Conservation (phyloP, 2,113 vertebrate species). For the Progne subis region DNA sequence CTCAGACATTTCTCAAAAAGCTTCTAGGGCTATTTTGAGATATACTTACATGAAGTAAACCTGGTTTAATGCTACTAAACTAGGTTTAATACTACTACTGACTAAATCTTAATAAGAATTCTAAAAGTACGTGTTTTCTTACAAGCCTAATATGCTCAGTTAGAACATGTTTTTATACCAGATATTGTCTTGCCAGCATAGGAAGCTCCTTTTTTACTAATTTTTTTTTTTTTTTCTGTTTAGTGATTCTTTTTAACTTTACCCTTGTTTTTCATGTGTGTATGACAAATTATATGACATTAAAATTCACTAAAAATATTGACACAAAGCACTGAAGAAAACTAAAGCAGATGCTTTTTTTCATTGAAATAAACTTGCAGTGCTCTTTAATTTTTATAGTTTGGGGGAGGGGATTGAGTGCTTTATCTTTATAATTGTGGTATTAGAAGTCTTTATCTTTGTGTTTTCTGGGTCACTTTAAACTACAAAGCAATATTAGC, state of each 20-base stretch:
- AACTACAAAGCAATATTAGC: not conserved
- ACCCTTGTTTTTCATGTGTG: not conserved
- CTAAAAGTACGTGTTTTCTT: not conserved
- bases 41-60: not conserved
- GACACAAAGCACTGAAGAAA: not conserved
- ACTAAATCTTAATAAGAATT: not conserved
- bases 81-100: not conserved
- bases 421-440: not conserved
- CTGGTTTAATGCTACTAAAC: not conserved
- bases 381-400: not conserved
- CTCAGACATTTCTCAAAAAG: not conserved
- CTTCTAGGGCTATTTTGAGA: not conserved
- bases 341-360: not conserved
- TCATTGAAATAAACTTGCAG: not conserved
- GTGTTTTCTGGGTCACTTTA: not conserved
- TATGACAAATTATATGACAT: not conserved
- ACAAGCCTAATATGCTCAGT: not conserved
- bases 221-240: not conserved
- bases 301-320: not conserved
- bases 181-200: not conserved
- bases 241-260: not conserved
- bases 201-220: not conserved
- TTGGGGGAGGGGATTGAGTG: fast-evolving
- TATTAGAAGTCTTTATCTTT: not conserved
- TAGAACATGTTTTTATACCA: not conserved